phyloP scores from a whole-genome alignment of 2,113 vertebrate species.

The Capreolus pygargus region DNA sequence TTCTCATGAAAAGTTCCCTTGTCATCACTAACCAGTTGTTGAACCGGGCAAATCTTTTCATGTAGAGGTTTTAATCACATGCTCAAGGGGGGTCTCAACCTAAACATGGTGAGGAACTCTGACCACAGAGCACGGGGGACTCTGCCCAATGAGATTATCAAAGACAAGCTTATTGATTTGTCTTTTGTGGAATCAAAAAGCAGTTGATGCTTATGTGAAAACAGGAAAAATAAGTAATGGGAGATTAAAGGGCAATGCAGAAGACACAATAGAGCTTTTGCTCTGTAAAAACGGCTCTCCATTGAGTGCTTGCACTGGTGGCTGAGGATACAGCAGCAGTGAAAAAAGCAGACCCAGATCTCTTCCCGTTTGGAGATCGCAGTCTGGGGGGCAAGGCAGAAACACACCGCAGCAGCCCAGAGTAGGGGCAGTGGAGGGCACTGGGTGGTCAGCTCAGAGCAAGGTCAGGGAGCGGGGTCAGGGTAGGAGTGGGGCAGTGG shows the following conservation, averaged over 20 bases:
- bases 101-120: background rate
- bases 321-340: background rate
- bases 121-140: accelerated
- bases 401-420: accelerated
- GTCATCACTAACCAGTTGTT: background rate
- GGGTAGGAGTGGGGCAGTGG: accelerated
- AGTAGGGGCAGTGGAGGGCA: accelerated
- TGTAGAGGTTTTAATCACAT: background rate
- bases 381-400: background rate
- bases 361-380: accelerated
- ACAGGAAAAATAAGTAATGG: background rate
- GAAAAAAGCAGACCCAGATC: background rate
- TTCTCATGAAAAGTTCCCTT: background rate
- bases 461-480: accelerated
- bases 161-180: background rate
- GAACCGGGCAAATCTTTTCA: background rate
- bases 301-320: accelerated
- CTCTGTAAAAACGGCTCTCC: background rate
- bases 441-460: background rate
- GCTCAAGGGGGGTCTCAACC: background rate
- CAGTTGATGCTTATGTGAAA: background rate
- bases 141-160: background rate
- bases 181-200: background rate
- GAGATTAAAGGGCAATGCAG: background rate
- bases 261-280: no score